Percentiles rank a stretch among this genome's conserved stretches.
phyloP scores from a whole-genome alignment of 2,113 vertebrate species.

The Zapornia atra region DNA sequence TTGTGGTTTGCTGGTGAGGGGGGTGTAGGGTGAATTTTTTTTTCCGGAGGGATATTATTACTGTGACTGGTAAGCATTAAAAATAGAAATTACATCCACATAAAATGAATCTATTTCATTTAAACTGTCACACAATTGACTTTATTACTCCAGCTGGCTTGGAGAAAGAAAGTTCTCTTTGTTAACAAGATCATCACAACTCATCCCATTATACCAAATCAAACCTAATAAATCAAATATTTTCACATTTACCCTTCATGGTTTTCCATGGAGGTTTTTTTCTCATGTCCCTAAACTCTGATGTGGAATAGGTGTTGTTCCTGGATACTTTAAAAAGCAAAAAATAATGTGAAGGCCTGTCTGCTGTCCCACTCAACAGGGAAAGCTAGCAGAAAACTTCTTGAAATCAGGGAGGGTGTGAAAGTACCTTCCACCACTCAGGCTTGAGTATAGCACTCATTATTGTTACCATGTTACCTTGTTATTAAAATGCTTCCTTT shows the following conservation, averaged over 20 bases:
- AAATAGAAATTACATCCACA: constrained; percentile 31
- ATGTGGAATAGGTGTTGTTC: background rate
- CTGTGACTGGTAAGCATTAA: background rate
- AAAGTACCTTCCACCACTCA: background rate
- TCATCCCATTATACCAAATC: constrained; percentile 26
- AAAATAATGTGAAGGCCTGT: background rate
- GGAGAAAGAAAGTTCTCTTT: constrained; percentile 41
- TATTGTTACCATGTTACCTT: background rate
- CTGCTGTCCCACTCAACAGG: background rate
- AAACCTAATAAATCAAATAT: constrained; percentile 61
- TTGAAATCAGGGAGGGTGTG: background rate
- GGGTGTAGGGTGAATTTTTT: background rate
- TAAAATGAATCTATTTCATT: constrained; percentile 21
- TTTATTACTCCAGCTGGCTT: constrained; percentile 58
- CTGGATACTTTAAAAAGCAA: background rate
- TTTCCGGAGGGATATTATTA: background rate
- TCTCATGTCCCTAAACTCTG: background rate
- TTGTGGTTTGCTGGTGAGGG: rapidly evolving
- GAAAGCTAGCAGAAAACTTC: background rate
- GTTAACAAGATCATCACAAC: constrained; percentile 42
- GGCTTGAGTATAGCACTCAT: background rate
- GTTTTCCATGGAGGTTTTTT: constrained; percentile 49
- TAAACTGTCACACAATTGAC: constrained; percentile 19
- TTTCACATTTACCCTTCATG: constrained; percentile 22
- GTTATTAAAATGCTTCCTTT: background rate